A percentile compares a stretch with the other conserved stretches of the same genome.
phyloP scores from a whole-genome alignment of 2,888 invertebrate species.

The Galerucella calmariensis region DNA sequence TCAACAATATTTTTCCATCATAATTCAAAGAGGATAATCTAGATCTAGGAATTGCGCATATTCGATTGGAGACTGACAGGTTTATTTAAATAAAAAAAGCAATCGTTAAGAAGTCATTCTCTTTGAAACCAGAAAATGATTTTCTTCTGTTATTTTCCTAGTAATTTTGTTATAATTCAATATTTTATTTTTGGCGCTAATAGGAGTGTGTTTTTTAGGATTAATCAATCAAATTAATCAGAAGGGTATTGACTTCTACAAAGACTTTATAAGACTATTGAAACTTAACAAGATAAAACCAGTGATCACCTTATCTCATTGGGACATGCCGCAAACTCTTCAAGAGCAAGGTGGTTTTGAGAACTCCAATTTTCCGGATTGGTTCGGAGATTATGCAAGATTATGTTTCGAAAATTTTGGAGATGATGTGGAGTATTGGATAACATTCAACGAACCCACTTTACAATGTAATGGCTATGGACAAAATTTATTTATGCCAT shows the following conservation, averaged over 20 bases:
- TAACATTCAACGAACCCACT: slow-evolving; percentile 51
- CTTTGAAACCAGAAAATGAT: no score
- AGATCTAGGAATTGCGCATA: no score
- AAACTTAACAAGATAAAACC: slow-evolving; percentile 68
- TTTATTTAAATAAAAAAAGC: no score
- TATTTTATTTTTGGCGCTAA: no score
- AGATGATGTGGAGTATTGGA: slow-evolving; percentile 51
- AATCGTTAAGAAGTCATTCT: no score
- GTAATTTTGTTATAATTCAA: no score
- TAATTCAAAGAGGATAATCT: no score
- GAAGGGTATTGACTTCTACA: slow-evolving; percentile 70
- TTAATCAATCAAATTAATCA: slow-evolving; percentile 73
- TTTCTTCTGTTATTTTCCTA: no score
- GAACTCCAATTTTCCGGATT: slow-evolving; percentile 43
- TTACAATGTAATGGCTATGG: slow-evolving; percentile 45
- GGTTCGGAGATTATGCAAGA: slow-evolving; percentile 50
- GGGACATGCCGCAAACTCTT: slow-evolving; percentile 69
- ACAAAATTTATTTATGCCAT: background rate
- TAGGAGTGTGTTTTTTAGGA: slow-evolving; percentile 63
- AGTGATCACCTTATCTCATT: slow-evolving; percentile 68
- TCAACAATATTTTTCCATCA: no score
- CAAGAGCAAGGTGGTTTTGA: slow-evolving; percentile 63
- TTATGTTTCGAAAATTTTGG: slow-evolving; percentile 49
- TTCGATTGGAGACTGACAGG: no score
- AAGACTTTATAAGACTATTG: slow-evolving; percentile 57